A percentile compares a stretch with the other conserved stretches of the same genome.
These are phyloP conservation scores for Babylonia areolata DNA, from an alignment of 1,140 invertebrate species.

Conservation along the genomic window DNA sequence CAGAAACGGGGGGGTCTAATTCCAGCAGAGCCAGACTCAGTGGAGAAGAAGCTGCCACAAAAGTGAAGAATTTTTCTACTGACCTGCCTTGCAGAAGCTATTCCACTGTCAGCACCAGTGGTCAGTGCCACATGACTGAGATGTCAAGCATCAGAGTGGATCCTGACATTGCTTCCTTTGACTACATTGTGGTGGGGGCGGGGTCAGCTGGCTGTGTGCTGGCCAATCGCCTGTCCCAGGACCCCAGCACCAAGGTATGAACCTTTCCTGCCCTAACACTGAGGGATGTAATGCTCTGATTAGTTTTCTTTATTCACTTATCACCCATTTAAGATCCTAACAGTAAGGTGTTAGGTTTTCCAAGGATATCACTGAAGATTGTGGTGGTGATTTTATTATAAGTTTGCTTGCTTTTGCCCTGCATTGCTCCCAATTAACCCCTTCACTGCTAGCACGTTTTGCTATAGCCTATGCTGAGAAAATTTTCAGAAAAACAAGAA, in stretches of 20 bases:
- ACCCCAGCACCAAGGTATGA: conserved; percentile 70
- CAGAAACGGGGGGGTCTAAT: background rate
- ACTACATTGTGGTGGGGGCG: conserved; percentile 76
- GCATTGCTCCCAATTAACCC: too few species aligned
- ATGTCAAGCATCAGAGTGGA: conserved; percentile 13
- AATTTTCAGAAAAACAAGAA: too few species aligned
- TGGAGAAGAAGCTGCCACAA: background rate
- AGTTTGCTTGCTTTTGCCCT: too few species aligned
- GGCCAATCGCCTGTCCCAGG: conserved; percentile 71
- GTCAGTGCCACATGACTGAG: conserved; percentile 45
- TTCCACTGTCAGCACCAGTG: background rate
- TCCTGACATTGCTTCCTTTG: conserved; percentile 48
- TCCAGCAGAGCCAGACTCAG: background rate
- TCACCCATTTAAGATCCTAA: too few species aligned
- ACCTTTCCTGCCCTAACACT: too few species aligned
- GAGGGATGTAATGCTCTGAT: too few species aligned
- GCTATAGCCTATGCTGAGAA: too few species aligned
- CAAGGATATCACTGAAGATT: too few species aligned
- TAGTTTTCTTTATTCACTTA: too few species aligned
- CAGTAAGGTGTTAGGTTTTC: too few species aligned
- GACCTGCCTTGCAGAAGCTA: background rate
- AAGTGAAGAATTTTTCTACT: background rate
- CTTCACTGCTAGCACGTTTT: too few species aligned
- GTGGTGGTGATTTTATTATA: too few species aligned
- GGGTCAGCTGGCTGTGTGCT: conserved; percentile 75